These are phyloP conservation scores for Cochlearius cochlearius DNA, from an alignment of 2,113 vertebrate genomes.

Conservation along the genomic window DNA sequence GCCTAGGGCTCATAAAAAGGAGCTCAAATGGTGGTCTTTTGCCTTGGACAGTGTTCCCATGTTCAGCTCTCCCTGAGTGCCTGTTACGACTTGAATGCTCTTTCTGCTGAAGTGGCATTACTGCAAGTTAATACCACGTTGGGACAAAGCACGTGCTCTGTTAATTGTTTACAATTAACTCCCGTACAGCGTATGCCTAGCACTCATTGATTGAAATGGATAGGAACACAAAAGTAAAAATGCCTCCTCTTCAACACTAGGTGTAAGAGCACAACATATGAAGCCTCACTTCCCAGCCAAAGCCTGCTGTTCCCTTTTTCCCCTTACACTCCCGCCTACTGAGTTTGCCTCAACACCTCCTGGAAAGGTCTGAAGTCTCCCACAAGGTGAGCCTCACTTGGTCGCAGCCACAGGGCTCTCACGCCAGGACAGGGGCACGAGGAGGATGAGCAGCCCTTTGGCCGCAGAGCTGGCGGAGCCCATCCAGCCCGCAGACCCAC, in stretches of 20 bases:
- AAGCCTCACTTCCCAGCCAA: not conserved
- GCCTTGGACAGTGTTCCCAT: not conserved
- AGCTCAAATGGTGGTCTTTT: not conserved
- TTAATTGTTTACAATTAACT: too few relatives aligned
- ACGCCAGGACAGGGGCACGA: rapidly evolving
- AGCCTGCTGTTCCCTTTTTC: not conserved
- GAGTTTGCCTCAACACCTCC: not conserved
- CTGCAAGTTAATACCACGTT: not conserved
- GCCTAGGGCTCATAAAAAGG: not conserved
- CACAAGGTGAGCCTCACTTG: not conserved
- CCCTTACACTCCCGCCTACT: not conserved
- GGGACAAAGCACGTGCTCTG: not conserved
- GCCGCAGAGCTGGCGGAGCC: not conserved
- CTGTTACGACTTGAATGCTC: not conserved
- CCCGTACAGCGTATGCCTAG: not conserved
- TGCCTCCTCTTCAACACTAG: rapidly evolving
- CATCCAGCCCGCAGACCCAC: not conserved
- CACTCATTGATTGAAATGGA: not conserved
- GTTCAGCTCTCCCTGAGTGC: not conserved
- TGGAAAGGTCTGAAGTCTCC: not conserved
- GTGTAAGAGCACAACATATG: not conserved
- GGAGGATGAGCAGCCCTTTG: not conserved
- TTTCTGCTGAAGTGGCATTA: not conserved
- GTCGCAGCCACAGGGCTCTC: not conserved
- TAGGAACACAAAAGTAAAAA: not conserved